A percentile compares a stretch with the other conserved stretches of the same genome.
phyloP scores from a whole-genome alignment of 1,140 invertebrate species.

The Euwallacea similis region DNA sequence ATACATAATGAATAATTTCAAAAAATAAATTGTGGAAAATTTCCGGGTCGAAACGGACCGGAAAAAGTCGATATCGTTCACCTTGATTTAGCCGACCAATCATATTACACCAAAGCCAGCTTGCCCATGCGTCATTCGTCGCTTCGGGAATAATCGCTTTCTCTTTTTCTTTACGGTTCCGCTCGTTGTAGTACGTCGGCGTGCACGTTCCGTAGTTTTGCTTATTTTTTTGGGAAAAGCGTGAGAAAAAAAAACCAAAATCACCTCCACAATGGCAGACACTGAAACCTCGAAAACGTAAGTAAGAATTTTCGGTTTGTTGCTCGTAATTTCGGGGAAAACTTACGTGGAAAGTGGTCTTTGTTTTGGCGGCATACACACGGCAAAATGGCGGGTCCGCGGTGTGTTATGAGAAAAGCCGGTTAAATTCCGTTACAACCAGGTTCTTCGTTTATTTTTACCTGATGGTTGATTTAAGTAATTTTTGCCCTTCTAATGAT shows the following conservation, averaged over 20 bases:
- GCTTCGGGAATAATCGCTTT: constrained; percentile 23
- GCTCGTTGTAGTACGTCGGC: constrained; percentile 42
- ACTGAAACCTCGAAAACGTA: constrained; percentile 46
- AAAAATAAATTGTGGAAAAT: constrained; percentile 28
- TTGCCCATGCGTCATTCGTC: constrained; percentile 35
- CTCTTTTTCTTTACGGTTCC: constrained; percentile 46
- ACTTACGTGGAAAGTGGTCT: constrained; percentile 8
- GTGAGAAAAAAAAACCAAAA: constrained; percentile 37
- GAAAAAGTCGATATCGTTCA: constrained; percentile 38
- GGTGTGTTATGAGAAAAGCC: constrained; percentile 35
- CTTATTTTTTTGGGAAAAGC: constrained; percentile 39
- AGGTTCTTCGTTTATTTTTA: background rate
- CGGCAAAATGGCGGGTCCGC: constrained; percentile 43
- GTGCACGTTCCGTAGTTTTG: constrained; percentile 43
- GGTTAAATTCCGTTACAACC: constrained; percentile 23
- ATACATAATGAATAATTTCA: background rate
- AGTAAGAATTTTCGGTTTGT: constrained; percentile 37
- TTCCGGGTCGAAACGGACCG: constrained; percentile 36
- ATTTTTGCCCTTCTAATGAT: too few species aligned
- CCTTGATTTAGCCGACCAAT: constrained; percentile 43
- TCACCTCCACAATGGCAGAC: constrained; percentile 47
- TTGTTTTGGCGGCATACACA: constrained; percentile 48
- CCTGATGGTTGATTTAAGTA: too few species aligned
- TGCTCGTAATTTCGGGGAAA: constrained; percentile 12
- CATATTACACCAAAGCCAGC: constrained; percentile 17